Percentiles rank a stretch among this genome's conserved stretches.
phyloP scores from a whole-genome alignment of 2,888 invertebrate species.

The Mactromeris polynyma region DNA sequence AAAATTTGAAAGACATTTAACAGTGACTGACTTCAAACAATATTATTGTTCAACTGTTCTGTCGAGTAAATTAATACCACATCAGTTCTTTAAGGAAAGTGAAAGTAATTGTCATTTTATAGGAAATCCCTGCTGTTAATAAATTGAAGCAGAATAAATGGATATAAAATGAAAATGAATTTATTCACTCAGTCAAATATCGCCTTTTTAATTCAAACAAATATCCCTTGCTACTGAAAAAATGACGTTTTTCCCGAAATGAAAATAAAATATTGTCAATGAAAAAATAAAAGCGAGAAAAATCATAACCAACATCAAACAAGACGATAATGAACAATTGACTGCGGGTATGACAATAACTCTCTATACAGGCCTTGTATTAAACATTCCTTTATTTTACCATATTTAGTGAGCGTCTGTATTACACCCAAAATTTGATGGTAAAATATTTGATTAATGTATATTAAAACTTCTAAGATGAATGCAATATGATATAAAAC shows the following conservation, averaged over 20 bases:
- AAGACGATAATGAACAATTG: conserved; percentile 5
- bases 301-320: conserved; percentile 27
- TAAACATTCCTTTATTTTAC: background rate
- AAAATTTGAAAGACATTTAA: background rate
- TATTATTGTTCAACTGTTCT: conserved; percentile 4
- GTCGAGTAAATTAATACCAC: conserved; percentile 9
- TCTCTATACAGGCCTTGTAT: background rate
- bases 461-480: background rate
- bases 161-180: conserved; percentile 29
- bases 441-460: background rate
- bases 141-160: conserved; percentile 32
- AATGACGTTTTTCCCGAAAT: background rate
- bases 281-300: conserved; percentile 19
- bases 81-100: background rate
- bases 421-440: background rate
- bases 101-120: conserved; percentile 36
- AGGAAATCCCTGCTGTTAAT: conserved; percentile 19
- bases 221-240: background rate
- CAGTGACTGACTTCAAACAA: conserved; percentile 17
- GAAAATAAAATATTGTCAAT: background rate
- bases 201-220: conserved; percentile 37
- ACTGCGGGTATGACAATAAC: background rate
- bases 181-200: conserved; percentile 8
- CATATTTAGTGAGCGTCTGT: background rate
- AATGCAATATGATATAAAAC: conserved; percentile 43